Evolutionary conservation across 2,113 vertebrate genomes (phyloP).

Genomic region (Irena cyanogastra): DNA sequence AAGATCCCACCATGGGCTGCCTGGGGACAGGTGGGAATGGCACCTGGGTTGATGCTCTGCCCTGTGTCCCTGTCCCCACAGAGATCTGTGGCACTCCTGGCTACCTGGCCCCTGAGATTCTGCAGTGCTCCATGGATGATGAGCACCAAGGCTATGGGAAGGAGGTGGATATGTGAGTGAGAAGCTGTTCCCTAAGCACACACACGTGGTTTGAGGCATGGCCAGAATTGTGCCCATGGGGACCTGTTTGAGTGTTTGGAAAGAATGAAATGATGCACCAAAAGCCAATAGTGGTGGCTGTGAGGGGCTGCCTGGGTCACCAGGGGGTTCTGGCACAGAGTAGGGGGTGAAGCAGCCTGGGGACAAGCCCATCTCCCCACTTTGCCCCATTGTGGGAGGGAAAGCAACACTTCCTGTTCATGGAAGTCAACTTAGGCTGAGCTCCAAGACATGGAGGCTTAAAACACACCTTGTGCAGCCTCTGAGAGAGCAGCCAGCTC

Average conservation of each 20-base stretch:
- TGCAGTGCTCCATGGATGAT: slow-evolving; percentile 92
- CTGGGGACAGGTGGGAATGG: background rate
- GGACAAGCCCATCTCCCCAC: rapidly evolving
- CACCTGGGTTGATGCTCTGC: background rate
- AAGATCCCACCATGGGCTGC: background rate
- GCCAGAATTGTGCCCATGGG: background rate
- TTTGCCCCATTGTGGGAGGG: background rate
- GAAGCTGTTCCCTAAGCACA: background rate
- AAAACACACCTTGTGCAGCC: background rate
- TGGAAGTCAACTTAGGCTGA: background rate
- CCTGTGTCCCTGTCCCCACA: slow-evolving; percentile 46
- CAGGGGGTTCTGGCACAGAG: background rate
- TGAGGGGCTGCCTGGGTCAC: background rate
- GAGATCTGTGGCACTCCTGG: slow-evolving; percentile 95
- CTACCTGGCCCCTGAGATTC: slow-evolving; percentile 94
- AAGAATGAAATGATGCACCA: background rate
- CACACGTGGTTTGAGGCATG: rapidly evolving
- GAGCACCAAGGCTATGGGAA: slow-evolving; percentile 85
- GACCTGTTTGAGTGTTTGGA: background rate
- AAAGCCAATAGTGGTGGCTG: rapidly evolving
- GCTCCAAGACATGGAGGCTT: background rate
- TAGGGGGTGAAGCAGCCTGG: background rate
- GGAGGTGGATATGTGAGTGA: slow-evolving; percentile 91
- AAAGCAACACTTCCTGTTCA: background rate
- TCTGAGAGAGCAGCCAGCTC: background rate